Percentiles rank a stretch among this genome's conserved stretches.
Evolutionary conservation across 2,888 invertebrate species (phyloP).

Genomic region (Patella ulyssiponensis): DNA sequence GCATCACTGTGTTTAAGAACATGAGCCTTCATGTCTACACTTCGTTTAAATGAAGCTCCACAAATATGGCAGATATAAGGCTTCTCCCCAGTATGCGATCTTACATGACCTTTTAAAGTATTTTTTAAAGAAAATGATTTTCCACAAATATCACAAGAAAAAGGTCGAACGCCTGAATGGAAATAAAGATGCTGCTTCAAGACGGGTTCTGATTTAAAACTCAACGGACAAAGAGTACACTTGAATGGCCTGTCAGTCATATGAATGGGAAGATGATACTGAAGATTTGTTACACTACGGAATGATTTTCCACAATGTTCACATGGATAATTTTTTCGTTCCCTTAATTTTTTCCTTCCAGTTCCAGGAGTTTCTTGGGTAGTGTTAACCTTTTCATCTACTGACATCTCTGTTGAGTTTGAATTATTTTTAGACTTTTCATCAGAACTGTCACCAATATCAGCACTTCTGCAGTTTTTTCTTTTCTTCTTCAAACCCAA

Average conservation of each 20-base stretch:
- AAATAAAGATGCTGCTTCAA: background rate
- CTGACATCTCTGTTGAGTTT: background rate
- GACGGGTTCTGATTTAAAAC: background rate
- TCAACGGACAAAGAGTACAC: background rate
- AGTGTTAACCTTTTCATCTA: background rate
- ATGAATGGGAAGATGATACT: background rate
- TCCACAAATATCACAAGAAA: background rate
- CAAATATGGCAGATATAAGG: slow-evolving; percentile 4
- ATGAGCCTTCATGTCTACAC: background rate
- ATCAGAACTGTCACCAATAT: no score
- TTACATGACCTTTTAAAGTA: background rate
- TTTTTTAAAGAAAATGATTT: slow-evolving; percentile 4
- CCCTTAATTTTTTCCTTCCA: background rate
- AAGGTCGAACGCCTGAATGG: background rate
- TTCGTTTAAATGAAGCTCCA: background rate
- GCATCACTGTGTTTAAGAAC: background rate
- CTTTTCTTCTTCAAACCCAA: background rate
- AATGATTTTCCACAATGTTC: background rate
- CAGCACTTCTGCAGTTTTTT: no score
- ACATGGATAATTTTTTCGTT: background rate
- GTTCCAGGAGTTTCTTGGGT: background rate
- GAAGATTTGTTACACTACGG: background rate
- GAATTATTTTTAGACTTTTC: background rate
- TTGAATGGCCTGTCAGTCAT: background rate
- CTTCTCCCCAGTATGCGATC: slow-evolving; percentile 2